Evolutionary conservation across 2,888 invertebrate genomes (phyloP), one percentile per base, ranked within the genome.

Genomic region (Caenorhabditis sp.): DNA sequence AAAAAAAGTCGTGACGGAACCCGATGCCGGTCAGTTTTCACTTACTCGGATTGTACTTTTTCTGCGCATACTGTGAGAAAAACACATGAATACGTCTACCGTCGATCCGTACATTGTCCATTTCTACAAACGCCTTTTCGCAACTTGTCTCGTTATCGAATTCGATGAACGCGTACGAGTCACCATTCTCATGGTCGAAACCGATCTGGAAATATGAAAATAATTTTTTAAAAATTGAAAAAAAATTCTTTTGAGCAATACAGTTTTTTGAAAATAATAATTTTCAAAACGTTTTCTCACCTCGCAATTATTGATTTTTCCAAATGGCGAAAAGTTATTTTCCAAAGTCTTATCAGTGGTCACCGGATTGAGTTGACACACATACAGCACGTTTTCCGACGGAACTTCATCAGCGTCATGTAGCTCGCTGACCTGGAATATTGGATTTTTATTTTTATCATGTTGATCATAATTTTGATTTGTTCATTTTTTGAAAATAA

Each of bases 31-130:
- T n/a, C n/a, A n/a, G n/a, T n/a, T n/a, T n/a, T n/a, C n/a, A 32
- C 70, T 68, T 51, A 82, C 81, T 82, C n/a, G 81, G 71, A 6
- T 85, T 80, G 47, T 83, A 87, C 47, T 80, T 88, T 93, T 97
- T 98, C 1, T 98, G 95, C 0, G 99, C 98, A 61, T 98, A 98
- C 92, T 99, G 99, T 84, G 97, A 98, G 93, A 99, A 99, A 93
- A 99, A 99, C 0, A 99, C 99, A 93, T 99, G 99, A 90, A 99
- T 99, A 84, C 99, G 94, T 28, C 99, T 94, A 92, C 99, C 99
- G 93, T 99, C 99, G 89, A 99, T 99, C 6, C 99, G 93, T 0
- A 99, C 98, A 93, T 99, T 99, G 92, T 98, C 98, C 99, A 99
- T 99, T 94, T 99, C 99, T 91, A 99, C 97, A 93, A 96, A 99